A percentile compares a stretch with the other conserved stretches of the same genome.
phyloP scores from a whole-genome alignment of 2,113 vertebrate genomes.

The Phoenicopterus ruber region DNA sequence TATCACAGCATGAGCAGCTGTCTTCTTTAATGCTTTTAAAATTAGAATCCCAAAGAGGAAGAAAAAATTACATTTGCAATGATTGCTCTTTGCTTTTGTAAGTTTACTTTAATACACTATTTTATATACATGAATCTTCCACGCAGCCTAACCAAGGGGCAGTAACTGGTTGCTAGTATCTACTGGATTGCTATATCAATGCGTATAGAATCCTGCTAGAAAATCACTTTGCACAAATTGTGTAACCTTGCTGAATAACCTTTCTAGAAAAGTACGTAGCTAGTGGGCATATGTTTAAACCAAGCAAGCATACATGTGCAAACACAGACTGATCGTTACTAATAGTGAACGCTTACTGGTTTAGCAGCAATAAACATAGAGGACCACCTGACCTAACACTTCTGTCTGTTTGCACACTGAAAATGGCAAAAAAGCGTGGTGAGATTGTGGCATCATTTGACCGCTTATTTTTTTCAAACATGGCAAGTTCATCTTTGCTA shows the following conservation, averaged over 20 bases:
- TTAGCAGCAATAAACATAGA: neutral
- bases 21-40: slow-evolving; percentile 86
- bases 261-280: neutral
- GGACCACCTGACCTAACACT: neutral
- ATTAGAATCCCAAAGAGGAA: slow-evolving; percentile 84
- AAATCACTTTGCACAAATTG: slow-evolving; percentile 55
- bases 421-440: neutral
- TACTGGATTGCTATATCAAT: slow-evolving; percentile 50
- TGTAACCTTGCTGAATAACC: slow-evolving; percentile 46
- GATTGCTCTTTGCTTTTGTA: slow-evolving; percentile 84
- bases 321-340: neutral
- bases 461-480: neutral
- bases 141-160: slow-evolving; percentile 59
- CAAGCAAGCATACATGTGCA: neutral
- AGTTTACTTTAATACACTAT: slow-evolving; percentile 83
- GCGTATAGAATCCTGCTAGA: slow-evolving; percentile 47
- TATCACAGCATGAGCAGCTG: slow-evolving; percentile 85
- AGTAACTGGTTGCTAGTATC: slow-evolving; percentile 42
- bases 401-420: neutral
- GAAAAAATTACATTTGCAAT: slow-evolving; percentile 81
- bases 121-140: slow-evolving; percentile 79
- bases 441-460: neutral
- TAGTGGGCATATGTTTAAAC: neutral
- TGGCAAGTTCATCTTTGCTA: neutral
- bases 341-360: neutral